phyloP scores from a whole-genome alignment of 2,888 invertebrate species.

The Agrypnus murinus region DNA sequence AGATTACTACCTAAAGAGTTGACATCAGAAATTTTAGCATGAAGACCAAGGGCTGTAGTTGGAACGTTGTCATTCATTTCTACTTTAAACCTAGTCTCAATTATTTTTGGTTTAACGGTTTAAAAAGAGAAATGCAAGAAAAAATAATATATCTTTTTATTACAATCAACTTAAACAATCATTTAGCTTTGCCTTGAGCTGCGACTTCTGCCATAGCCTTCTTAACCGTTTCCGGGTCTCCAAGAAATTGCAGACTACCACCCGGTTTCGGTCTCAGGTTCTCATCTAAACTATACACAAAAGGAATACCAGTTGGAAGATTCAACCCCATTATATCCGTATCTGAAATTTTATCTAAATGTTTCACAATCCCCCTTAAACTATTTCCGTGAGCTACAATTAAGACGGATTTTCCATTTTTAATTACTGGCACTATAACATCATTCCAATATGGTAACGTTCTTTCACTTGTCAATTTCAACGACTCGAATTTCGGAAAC shows the following conservation, averaged over 20 bases:
- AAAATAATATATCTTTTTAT: background rate
- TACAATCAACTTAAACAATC: background rate
- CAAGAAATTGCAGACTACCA: conserved; percentile 76
- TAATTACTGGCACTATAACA: conserved; percentile 85
- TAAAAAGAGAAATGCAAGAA: too few relatives aligned
- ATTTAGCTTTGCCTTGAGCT: conserved; percentile 76
- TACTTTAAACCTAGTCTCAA: too few relatives aligned
- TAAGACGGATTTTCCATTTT: conserved; percentile 84
- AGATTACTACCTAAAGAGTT: too few relatives aligned
- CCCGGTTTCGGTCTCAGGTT: conserved; percentile 74
- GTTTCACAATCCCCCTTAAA: conserved; percentile 88
- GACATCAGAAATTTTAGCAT: too few relatives aligned
- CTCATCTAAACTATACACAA: conserved; percentile 76
- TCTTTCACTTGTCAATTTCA: conserved; percentile 87
- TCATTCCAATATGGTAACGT: conserved; percentile 92
- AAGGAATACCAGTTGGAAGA: conserved; percentile 79
- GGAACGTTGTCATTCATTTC: too few relatives aligned
- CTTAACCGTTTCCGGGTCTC: conserved; percentile 77
- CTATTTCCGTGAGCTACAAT: conserved; percentile 93
- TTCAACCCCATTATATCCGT: conserved; percentile 77
- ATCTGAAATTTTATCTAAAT: conserved; percentile 81
- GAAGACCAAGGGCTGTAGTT: too few relatives aligned
- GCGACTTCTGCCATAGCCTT: conserved; percentile 78
- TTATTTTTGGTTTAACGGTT: too few relatives aligned
- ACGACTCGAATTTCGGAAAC: conserved; percentile 88